Evolutionary conservation across 2,797 vertebrate species (phyloP), one percentile per base, ranked within the genome.

Genomic region (Enteromius fasciolatus): DNA sequence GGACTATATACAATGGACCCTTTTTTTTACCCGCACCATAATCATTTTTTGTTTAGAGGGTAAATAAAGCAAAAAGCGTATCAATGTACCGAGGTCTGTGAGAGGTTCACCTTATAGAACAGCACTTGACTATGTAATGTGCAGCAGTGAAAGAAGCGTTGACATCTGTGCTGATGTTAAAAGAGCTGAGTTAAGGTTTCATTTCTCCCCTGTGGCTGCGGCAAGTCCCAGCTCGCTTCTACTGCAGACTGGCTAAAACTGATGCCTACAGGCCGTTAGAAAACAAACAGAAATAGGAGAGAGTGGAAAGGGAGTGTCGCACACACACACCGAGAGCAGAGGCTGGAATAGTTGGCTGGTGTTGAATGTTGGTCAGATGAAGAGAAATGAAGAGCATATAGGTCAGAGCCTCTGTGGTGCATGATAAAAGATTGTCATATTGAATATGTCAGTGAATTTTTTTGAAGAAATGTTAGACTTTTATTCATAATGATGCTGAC

Each of bases 211-310:
- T 69, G 54, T 44, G 39, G 54, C 33, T 41, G 75, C 64, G 36
- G 72, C 77, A 79, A 64, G 82, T 76, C 76, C 83, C 44, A 46
- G 66, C 59, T 80, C 75, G 75, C 78, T 23, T 79, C 63, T 74
- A 76, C 57, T 79, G 73, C 82, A 85, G 66, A 74, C 83, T 33
- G 57, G 80, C 80, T 64, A 63, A 78, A 77, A 81, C 83, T 72
- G 64, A 50, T 57, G 72, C 81, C 76, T 70, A 15, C 73, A 84
- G 77, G 69, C 77, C 67, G 75, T 84, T 76, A 28, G 39, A 85
- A 85, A 85, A 79, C 80, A 68, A 83, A 77, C 84, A 81, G 84
- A 81, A 68, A 69, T 64, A n/a, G 52, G 69, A 80, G 70, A 76
- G 77, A 75, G 64, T 50, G 31, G n/a, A 76, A 67, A 80, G 67